Evolutionary conservation across 1,140 invertebrate genomes (phyloP), one percentile per base, ranked within the genome.

Genomic region (Bombus superbus): DNA sequence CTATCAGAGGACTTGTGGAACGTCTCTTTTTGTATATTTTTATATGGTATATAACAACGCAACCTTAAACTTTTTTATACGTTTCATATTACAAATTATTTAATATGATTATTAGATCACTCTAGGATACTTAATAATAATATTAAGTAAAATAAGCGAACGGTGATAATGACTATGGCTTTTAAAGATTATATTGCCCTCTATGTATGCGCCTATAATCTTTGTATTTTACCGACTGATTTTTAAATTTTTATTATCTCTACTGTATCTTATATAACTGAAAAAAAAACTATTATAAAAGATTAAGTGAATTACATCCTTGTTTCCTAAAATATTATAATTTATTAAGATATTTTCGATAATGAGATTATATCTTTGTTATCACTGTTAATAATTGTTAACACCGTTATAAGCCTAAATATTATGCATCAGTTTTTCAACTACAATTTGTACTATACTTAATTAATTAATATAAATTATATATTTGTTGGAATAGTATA

Each of bases 1-100:
- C 97, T 94, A 92, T 83, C 74, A 84, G 74, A 88, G 83, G 83
- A 86, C 32, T 84, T 84, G 8, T 25, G 5, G 11, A 44, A n/a
- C 1, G 0, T 25, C 0, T 1, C 2, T 38, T 79, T 72, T 10
- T n/a, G 22, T 28, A 15, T n/a, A 0, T 0, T 71, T 79, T 79
- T 79, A 5, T 35, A 1, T 0, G 0, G 0, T 4, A n/a, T 9
- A 28, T 25, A 22, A 15, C 5, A 57, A 5, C 40, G 0, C 28
- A 44, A 47, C 10, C 42, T 44, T 3, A 44, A 40, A 47, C 5
- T 22, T 2, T 57, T 44, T 59, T 35, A 11, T 32, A 6, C 15
- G 53, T 25, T 25, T 35, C 22, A 1, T n/a, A 77, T 22, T 1
- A 25, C 4, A 32, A 38, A 35, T 57, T 53, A 78, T 42, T 28